Evolutionary conservation across 1,140 invertebrate genomes (phyloP).

Genomic region (Ceratina australensis): DNA sequence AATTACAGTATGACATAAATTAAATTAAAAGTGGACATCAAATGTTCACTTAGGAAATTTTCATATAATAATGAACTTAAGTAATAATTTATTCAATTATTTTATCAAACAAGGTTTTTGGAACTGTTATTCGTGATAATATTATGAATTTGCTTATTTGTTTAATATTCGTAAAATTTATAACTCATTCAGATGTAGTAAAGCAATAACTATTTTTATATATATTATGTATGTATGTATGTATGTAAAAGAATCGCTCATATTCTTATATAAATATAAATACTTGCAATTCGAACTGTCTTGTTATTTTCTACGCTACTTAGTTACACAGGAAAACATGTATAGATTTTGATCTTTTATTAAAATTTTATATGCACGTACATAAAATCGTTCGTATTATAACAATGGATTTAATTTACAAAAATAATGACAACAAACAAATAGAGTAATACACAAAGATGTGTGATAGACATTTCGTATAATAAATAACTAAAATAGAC

Average conservation of each 20-base stretch:
- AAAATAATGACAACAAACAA: conserved; percentile 25
- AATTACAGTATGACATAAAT: conserved; percentile 37
- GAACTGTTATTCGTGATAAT: conserved; percentile 47
- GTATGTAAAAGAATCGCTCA: conserved; percentile 50
- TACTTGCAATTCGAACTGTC: conserved; percentile 37
- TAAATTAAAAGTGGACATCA: conserved; percentile 10
- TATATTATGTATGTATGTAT: too few species aligned
- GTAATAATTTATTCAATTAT: conserved; percentile 51
- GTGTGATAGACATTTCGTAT: neutral
- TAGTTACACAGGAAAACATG: conserved; percentile 11
- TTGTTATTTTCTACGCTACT: conserved; percentile 2
- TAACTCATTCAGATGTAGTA: conserved; percentile 56
- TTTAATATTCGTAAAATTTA: conserved; percentile 49
- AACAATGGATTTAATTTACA: conserved; percentile 48
- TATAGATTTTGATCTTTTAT: conserved; percentile 61
- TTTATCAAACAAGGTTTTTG: conserved; percentile 36
- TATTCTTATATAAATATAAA: conserved; percentile 62
- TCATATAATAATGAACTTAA: conserved; percentile 33
- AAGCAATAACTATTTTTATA: conserved; percentile 70
- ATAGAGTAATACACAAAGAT: conserved; percentile 25
- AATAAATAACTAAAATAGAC: conserved; percentile 5
- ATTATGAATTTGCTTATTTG: conserved; percentile 20
- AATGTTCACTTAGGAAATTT: conserved; percentile 9
- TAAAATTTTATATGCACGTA: conserved; percentile 61
- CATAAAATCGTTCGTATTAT: conserved; percentile 57